Conservation (phyloP, 2,888 invertebrate species). For the Blastobasis lacticolella region DNA sequence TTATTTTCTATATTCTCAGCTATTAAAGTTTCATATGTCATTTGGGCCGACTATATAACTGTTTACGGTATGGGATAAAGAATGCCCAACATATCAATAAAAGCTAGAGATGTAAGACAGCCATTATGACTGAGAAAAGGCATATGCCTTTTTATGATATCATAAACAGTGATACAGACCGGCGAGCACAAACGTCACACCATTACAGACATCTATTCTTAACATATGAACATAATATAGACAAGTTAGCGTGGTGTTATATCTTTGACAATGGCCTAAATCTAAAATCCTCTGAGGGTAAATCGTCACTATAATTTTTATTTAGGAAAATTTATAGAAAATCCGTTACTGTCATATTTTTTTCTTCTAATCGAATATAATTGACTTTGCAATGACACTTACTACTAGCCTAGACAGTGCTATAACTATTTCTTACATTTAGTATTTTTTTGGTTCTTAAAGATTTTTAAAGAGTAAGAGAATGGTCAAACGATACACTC, state of each 20-base stretch:
- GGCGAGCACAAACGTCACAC: conserved; percentile 38
- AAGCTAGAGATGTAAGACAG: too few species aligned
- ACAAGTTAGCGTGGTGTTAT: conserved; percentile 33
- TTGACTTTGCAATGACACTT: conserved; percentile 72
- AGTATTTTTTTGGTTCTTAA: conserved; percentile 57
- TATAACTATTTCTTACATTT: conserved; percentile 61
- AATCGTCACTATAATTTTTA: conserved; percentile 29
- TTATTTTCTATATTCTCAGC: conserved; percentile 35
- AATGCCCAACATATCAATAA: not conserved
- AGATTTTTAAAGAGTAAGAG: conserved; percentile 22
- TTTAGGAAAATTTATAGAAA: conserved; percentile 59
- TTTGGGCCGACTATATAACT: conserved; percentile 43
- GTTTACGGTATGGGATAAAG: conserved; percentile 32
- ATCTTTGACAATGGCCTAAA: conserved; percentile 25
- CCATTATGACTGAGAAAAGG: too few species aligned
- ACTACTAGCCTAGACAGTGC: conserved; percentile 69
- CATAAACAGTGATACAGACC: conserved; percentile 46
- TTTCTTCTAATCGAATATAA: conserved; percentile 69
- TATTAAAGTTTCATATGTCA: conserved; percentile 44
- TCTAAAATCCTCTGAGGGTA: conserved; percentile 32
- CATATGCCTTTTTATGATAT: too few species aligned
- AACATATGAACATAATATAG: conserved; percentile 32
- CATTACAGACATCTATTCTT: conserved; percentile 46
- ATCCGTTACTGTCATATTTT: conserved; percentile 54
- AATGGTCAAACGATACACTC: conserved; percentile 27